A percentile compares a stretch with the other conserved stretches of the same genome.
Evolutionary conservation across 2,888 invertebrate genomes (phyloP).

Genomic region (Euzophera pinguis): DNA sequence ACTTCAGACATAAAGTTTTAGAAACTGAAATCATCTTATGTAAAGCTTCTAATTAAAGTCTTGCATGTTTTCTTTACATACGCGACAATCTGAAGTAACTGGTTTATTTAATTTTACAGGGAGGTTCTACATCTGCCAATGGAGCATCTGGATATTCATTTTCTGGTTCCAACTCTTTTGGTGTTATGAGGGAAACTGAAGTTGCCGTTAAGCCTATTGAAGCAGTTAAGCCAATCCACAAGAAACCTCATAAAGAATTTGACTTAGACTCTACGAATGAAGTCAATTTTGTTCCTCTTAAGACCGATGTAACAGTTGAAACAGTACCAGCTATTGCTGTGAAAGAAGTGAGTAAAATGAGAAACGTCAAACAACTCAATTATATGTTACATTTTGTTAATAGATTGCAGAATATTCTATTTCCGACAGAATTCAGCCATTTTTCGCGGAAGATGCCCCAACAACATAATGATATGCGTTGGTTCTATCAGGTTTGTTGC

Average conservation of each 20-base stretch:
- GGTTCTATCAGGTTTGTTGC: conserved; percentile 5
- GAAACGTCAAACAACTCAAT: background rate
- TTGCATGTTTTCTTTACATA: background rate
- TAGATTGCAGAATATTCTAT: conserved; percentile 1
- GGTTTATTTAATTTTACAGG: conserved; percentile 34
- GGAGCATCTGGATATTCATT: conserved; percentile 49
- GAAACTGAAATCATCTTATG: too few species aligned
- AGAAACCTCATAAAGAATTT: conserved; percentile 42
- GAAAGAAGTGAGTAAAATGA: conserved; percentile 63
- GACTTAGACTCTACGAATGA: conserved; percentile 50
- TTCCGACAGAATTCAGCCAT: background rate
- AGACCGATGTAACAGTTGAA: conserved; percentile 31
- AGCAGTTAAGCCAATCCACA: conserved; percentile 29
- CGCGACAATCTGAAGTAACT: background rate
- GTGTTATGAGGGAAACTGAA: conserved; percentile 36
- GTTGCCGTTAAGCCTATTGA: conserved; percentile 30
- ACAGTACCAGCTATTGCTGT: conserved; percentile 38
- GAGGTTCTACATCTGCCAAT: conserved; percentile 42
- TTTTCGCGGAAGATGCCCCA: background rate
- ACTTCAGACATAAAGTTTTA: too few species aligned
- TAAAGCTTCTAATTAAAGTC: too few species aligned
- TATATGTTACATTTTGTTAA: conserved; percentile 13
- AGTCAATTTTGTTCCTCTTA: conserved; percentile 36
- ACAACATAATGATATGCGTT: background rate
- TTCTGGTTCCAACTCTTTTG: conserved; percentile 44